Evolutionary conservation across 2,113 vertebrate species (phyloP).

Genomic region (Tetraodon nigroviridis): DNA sequence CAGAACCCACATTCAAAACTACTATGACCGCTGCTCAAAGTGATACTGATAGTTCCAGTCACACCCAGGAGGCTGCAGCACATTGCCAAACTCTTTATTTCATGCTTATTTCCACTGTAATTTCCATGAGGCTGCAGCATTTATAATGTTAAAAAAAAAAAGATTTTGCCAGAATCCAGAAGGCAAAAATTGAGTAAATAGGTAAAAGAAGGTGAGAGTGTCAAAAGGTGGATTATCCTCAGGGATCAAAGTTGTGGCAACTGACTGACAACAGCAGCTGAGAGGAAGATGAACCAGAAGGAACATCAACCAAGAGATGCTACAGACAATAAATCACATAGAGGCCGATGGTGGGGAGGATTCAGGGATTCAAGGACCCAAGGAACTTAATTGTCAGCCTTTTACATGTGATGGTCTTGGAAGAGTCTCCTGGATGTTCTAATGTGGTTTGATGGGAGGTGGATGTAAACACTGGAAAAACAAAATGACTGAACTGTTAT

Average conservation of each 20-base stretch:
- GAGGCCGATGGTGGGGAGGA: background rate
- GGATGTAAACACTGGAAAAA: too few relatives aligned
- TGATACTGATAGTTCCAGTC: too few relatives aligned
- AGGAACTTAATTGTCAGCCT: background rate
- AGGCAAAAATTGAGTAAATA: constrained; percentile 3
- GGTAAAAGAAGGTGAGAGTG: constrained; percentile 26
- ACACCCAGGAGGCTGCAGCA: too few relatives aligned
- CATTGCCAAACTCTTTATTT: too few relatives aligned
- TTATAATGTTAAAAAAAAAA: background rate
- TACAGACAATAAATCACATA: background rate
- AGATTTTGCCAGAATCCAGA: background rate
- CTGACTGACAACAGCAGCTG: constrained; percentile 47
- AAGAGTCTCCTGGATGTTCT: too few relatives aligned
- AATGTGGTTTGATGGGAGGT: too few relatives aligned
- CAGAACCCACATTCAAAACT: constrained; percentile 31
- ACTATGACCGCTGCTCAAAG: background rate
- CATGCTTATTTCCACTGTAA: too few relatives aligned
- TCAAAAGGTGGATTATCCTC: constrained; percentile 39
- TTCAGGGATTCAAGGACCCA: background rate
- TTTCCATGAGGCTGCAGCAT: background rate
- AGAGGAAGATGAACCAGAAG: constrained; percentile 13
- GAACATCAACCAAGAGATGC: constrained; percentile 4
- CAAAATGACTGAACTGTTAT: too few relatives aligned
- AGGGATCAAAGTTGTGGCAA: constrained; percentile 23
- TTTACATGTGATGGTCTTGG: too few relatives aligned